Percentiles rank a stretch among this genome's conserved stretches.
Evolutionary conservation across 2,797 vertebrate species (phyloP).

Genomic region (Lepilemur septentrionalis): DNA sequence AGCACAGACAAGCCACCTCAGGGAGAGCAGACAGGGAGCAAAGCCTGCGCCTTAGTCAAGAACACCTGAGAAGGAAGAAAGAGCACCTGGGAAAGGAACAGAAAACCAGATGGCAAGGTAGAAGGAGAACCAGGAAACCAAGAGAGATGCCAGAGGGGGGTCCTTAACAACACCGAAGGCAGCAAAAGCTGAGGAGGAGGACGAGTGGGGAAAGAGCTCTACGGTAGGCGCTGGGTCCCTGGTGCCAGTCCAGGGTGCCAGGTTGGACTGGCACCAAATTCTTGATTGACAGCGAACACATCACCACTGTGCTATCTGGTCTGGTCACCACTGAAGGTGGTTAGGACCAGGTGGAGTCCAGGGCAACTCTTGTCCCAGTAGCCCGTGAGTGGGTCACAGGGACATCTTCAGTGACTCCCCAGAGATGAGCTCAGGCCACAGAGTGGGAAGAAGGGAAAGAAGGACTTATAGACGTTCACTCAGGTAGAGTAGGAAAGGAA

Average conservation of each 20-base stretch:
- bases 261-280: background rate
- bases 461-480: background rate
- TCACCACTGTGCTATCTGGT: background rate
- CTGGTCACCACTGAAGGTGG: background rate
- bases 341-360: background rate
- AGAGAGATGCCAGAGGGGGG: background rate
- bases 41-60: background rate
- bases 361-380: background rate
- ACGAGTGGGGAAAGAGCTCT: background rate
- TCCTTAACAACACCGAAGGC: background rate
- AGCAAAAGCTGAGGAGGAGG: background rate
- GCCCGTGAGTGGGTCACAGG: background rate
- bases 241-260: too few relatives aligned
- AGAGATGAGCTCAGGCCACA: background rate
- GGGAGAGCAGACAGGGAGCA: background rate
- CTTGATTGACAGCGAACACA: background rate
- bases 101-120: background rate
- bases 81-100: background rate
- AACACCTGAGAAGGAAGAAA: background rate
- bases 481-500: background rate
- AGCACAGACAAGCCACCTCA: background rate
- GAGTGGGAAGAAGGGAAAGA: background rate
- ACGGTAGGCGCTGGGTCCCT: rapidly evolving
- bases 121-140: background rate
- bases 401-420: background rate